These are phyloP conservation scores for Athripsodes cinereus DNA, from an alignment of 2,888 invertebrate genomes.

Conservation along the genomic window DNA sequence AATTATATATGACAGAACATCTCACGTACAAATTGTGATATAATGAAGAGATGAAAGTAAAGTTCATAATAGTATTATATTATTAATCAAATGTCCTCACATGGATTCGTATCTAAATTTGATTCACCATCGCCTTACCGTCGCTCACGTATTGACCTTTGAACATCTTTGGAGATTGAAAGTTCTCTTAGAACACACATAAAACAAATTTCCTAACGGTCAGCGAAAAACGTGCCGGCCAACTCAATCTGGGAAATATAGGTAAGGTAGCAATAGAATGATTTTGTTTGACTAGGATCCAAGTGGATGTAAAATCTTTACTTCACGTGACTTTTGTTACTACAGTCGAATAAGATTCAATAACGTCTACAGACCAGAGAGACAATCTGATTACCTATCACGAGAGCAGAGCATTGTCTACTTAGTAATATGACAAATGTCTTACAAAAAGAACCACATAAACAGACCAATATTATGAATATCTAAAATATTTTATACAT, in stretches of 20 bases:
- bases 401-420: too few relatives aligned
- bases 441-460: too few relatives aligned
- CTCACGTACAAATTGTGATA: too few relatives aligned
- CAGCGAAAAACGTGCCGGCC: background rate
- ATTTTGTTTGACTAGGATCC: background rate
- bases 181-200: background rate
- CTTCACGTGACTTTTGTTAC: background rate
- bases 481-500: too few relatives aligned
- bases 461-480: too few relatives aligned
- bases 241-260: background rate
- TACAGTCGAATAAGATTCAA: background rate
- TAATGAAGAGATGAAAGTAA: too few relatives aligned
- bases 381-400: background rate
- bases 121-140: too few relatives aligned
- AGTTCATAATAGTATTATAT: too few relatives aligned
- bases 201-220: background rate
- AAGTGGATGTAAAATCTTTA: background rate
- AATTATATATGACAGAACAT: too few relatives aligned
- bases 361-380: background rate
- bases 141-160: background rate
- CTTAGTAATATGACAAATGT: too few relatives aligned
- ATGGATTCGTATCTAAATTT: too few relatives aligned
- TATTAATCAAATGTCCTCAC: too few relatives aligned
- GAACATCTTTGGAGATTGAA: background rate
- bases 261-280: background rate